phyloP scores from a whole-genome alignment of 2,888 invertebrate genomes.

The Bimastos eiseni region DNA sequence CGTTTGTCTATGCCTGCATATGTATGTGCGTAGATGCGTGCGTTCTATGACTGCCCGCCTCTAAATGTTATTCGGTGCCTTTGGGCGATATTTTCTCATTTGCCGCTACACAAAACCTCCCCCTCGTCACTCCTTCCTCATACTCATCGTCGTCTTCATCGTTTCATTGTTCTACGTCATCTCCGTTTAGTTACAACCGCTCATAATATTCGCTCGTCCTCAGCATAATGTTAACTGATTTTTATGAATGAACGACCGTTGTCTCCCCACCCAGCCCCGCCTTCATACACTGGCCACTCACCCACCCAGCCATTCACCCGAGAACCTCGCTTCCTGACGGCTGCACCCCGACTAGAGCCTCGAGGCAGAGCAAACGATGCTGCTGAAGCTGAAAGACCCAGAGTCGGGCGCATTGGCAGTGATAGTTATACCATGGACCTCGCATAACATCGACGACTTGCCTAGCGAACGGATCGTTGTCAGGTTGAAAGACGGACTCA shows the following conservation, averaged over 20 bases:
- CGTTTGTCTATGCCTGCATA: background rate
- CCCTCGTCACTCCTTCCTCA: background rate
- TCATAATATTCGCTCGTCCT: background rate
- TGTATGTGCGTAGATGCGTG: background rate
- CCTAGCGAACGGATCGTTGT: background rate
- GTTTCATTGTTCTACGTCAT: slow-evolving; percentile 13
- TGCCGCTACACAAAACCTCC: background rate
- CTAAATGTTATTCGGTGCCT: slow-evolving; percentile 13
- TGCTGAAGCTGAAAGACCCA: background rate
- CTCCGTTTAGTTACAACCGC: slow-evolving; percentile 1
- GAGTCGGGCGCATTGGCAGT: background rate
- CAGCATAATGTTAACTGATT: background rate
- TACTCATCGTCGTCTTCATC: background rate
- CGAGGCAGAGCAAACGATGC: background rate
- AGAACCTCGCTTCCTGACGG: background rate
- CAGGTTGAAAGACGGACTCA: background rate
- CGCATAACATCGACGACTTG: background rate
- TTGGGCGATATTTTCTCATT: slow-evolving; percentile 13
- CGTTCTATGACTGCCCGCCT: background rate
- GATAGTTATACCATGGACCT: background rate
- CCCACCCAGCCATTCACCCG: background rate
- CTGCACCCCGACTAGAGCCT: background rate
- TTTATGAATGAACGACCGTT: background rate
- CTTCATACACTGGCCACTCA: background rate
- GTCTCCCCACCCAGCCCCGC: background rate